Evolutionary conservation across 1,140 invertebrate species (phyloP).

Genomic region (Eufriesea mexicana): DNA sequence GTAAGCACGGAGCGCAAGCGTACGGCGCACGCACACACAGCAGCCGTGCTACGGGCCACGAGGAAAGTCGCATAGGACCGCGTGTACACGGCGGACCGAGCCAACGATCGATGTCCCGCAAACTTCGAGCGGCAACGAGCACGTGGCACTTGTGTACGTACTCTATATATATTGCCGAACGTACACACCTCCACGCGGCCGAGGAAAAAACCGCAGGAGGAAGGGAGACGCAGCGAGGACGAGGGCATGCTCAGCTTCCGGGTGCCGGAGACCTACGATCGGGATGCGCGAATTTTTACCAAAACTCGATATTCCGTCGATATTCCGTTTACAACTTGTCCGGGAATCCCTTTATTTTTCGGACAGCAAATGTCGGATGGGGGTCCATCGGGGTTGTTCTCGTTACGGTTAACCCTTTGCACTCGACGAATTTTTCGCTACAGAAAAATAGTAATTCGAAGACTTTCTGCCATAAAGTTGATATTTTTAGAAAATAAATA

Average conservation of each 20-base stretch:
- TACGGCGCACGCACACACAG: constrained; percentile 29
- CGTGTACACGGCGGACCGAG: constrained; percentile 34
- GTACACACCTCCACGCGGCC: constrained; percentile 46
- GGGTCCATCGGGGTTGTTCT: too few relatives aligned
- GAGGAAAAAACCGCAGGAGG: constrained; percentile 26
- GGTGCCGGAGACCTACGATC: constrained; percentile 12
- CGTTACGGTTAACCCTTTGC: too few relatives aligned
- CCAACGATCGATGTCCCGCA: constrained; percentile 77
- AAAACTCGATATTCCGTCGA: neutral
- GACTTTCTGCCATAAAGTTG: too few relatives aligned
- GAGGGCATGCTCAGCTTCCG: constrained; percentile 33
- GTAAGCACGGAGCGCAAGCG: constrained; percentile 20
- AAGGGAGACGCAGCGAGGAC: neutral
- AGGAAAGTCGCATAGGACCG: constrained; percentile 48
- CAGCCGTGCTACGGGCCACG: constrained; percentile 35
- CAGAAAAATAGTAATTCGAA: too few relatives aligned
- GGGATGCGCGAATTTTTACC: constrained; percentile 11
- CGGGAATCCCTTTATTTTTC: too few relatives aligned
- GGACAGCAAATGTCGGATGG: too few relatives aligned
- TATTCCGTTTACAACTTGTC: too few relatives aligned
- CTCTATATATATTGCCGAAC: constrained; percentile 46
- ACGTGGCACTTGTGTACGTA: constrained; percentile 70
- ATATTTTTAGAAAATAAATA: too few relatives aligned
- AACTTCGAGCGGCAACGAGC: constrained; percentile 72
- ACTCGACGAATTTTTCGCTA: too few relatives aligned